Base-by-base conservation (phyloP, 2,797 vertebrate species). In the Lacerta viridis region DNA sequence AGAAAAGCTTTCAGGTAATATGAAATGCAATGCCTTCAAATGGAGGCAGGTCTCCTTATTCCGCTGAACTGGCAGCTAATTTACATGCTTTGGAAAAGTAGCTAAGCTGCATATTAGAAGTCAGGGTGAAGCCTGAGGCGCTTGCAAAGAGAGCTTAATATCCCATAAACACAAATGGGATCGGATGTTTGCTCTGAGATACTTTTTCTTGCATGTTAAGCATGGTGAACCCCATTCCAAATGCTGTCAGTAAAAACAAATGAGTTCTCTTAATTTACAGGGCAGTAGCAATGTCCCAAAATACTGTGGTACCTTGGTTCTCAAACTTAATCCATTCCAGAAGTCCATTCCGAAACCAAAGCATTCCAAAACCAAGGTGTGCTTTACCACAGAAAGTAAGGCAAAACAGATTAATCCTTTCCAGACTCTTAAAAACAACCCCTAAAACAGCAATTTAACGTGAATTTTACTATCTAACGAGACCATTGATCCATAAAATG, bases 171-270 rank as follows among this genome's bases (percentile, higher is more conserved):
- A 68, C 27, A 50, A 43, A 13, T 10, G 55, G 2, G 17, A 18
- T 11, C 36, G 18, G 1, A 39, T 7, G 10, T 59, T 78, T 18
- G 27, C 33, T 71, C 74, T 74, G 55, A 23, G 15, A 64, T 11
- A 72, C 5, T 89, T 82, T 82, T 61, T 59, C 8, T 69, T 71
- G 64, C 43, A 71, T 59, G 39, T 27, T 85, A 80, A 79, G 39
- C 43, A 41, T 41, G 23, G 50, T 46, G 43, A 71, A 43, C 18
- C 33, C n/a, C 36, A 46, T 79, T 64, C 29, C 33, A 43, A 78
- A 46, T 23, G 29, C 10, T 66, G 4, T 17, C 68, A 33, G 25
- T 68, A 78, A 55, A 78, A 64, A 77, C 8, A 11, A 39, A 55
- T 17, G n/a, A 4, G 46, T 46, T 46, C 18, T 80, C 43, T 77